Conservation (phyloP, 2,113 vertebrate genomes). For the Sigmodon hispidus region DNA sequence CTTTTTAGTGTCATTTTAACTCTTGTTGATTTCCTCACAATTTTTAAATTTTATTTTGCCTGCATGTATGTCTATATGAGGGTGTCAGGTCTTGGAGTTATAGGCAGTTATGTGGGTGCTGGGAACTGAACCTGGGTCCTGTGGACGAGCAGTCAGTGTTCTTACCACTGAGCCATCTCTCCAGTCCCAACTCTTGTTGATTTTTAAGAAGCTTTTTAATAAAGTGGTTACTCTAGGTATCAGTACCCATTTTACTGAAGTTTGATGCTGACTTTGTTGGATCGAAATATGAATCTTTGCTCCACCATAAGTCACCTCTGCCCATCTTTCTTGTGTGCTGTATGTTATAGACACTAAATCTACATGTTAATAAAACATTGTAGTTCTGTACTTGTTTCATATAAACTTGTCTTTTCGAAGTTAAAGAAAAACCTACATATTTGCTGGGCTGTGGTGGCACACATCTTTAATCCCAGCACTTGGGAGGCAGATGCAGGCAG, state of each 20-base stretch:
- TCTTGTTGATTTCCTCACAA: too few species aligned
- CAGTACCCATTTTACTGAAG: background rate
- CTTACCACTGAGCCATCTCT: too few species aligned
- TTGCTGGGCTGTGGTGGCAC: background rate
- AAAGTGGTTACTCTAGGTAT: background rate
- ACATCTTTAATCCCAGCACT: background rate
- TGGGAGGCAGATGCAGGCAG: background rate
- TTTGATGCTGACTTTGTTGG: background rate
- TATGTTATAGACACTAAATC: background rate
- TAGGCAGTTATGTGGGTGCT: too few species aligned
- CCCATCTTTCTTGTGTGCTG: background rate
- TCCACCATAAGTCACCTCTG: background rate
- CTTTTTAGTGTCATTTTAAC: background rate
- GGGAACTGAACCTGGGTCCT: too few species aligned
- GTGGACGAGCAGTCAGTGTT: too few species aligned
- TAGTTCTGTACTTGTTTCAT: background rate
- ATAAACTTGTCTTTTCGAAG: background rate
- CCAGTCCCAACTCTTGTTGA: too few species aligned
- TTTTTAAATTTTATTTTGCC: too few species aligned
- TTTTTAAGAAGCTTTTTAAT: background rate
- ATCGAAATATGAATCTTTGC: background rate
- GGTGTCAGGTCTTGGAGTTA: too few species aligned
- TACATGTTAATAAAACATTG: background rate
- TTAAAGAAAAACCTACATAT: background rate
- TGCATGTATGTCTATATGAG: too few species aligned